Conservation (phyloP, 2,113 vertebrate species). For the Coregonus clupeaformis region DNA sequence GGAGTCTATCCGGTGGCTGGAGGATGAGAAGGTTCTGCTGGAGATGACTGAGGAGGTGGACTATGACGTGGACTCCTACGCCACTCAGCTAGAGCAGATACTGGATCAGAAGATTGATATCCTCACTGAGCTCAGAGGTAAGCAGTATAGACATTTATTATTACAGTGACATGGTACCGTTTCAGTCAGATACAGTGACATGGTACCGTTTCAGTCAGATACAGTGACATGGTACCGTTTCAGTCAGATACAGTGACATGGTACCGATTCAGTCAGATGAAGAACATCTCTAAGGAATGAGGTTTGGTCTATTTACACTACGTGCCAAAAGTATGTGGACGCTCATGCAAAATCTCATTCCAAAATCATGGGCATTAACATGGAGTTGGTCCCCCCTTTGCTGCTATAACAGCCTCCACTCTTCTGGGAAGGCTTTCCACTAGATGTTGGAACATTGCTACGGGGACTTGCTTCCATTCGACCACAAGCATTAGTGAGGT, state of each 20-base stretch:
- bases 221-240: constrained; percentile 53
- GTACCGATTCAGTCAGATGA: constrained; percentile 39
- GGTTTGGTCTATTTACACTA: no score
- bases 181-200: constrained; percentile 30
- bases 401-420: no score
- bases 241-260: constrained; percentile 30
- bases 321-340: no score
- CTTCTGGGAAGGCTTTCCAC: no score
- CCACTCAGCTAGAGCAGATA: constrained; percentile 95
- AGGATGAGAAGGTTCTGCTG: constrained; percentile 93
- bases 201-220: constrained; percentile 38
- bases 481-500: no score
- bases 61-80: constrained; percentile 94
- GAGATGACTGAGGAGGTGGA: constrained; percentile 99
- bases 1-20: constrained; percentile 97
- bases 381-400: no score
- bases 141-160: constrained; percentile 77
- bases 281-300: no score
- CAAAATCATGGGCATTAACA: no score
- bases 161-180: constrained; percentile 62
- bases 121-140: constrained; percentile 93
- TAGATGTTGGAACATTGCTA: no score
- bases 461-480: no score
- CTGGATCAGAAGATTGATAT: constrained; percentile 96
- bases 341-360: no score